phyloP scores from a whole-genome alignment of 2,888 invertebrate genomes.

The Boloria selene region DNA sequence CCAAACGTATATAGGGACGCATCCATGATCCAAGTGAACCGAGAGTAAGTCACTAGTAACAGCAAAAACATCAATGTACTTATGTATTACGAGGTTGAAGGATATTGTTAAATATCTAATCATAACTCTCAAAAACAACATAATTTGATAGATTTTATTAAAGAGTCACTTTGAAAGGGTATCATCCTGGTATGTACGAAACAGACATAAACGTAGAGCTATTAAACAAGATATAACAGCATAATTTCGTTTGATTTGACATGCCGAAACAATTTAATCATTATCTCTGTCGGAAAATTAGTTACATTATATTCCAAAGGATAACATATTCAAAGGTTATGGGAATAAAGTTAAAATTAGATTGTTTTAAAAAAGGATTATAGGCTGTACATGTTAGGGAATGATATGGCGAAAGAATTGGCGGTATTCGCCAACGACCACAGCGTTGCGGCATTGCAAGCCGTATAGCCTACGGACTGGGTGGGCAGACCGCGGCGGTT shows the following conservation, averaged over 20 bases:
- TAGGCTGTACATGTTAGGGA: conserved; percentile 62
- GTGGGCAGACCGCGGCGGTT: conserved; percentile 73
- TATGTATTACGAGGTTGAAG: too few species aligned
- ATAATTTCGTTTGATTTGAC: conserved; percentile 82
- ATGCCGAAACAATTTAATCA: conserved; percentile 82
- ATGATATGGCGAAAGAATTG: conserved; percentile 73
- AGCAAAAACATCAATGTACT: too few species aligned
- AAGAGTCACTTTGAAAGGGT: conserved; percentile 67
- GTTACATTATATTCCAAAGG: conserved; percentile 37
- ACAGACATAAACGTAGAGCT: conserved; percentile 69
- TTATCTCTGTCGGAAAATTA: conserved; percentile 75
- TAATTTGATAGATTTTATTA: conserved; percentile 46
- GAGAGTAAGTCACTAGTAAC: too few species aligned
- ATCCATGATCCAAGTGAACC: too few species aligned
- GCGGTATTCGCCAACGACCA: conserved; percentile 79
- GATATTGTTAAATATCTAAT: too few species aligned
- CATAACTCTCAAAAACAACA: too few species aligned
- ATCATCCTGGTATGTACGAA: conserved; percentile 63
- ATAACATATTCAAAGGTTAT: conserved; percentile 47
- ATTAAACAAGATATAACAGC: conserved; percentile 82
- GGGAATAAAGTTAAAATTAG: conserved; percentile 52
- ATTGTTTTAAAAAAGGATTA: conserved; percentile 42
- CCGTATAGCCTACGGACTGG: conserved; percentile 63
- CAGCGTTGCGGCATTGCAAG: conserved; percentile 66
- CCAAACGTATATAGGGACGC: too few species aligned